These are phyloP conservation scores for Mastacembelus armatus DNA, from an alignment of 2,797 vertebrate species.

Conservation along the genomic window DNA sequence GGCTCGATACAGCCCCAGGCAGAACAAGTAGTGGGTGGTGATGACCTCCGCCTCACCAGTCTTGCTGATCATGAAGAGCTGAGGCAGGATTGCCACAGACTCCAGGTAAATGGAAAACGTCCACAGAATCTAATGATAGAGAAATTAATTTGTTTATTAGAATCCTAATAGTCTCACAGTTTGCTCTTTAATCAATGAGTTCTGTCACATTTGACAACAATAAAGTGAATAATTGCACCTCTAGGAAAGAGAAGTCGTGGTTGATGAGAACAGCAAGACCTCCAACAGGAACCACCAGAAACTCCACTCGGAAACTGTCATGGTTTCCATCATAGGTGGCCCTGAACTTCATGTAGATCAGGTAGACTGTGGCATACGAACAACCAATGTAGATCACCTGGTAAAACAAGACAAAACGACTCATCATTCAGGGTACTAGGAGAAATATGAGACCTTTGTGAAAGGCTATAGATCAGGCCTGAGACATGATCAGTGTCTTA, in stretches of 20 bases:
- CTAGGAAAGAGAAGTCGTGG: slow-evolving; percentile 94
- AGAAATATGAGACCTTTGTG: neutral
- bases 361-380: slow-evolving; percentile 93
- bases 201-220: fast-evolving
- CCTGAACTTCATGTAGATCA: slow-evolving; percentile 97
- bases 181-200: neutral
- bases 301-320: slow-evolving; percentile 96
- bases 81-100: slow-evolving; percentile 97
- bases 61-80: slow-evolving; percentile 99
- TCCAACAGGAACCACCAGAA: slow-evolving; percentile 95
- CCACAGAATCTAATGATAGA: slow-evolving; percentile 92
- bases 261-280: slow-evolving; percentile 96
- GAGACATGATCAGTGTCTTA: slow-evolving; percentile 61
- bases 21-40: slow-evolving; percentile 99
- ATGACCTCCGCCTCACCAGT: slow-evolving; percentile 98
- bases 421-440: neutral
- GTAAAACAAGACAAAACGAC: slow-evolving; percentile 4
- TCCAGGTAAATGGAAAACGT: slow-evolving; percentile 99
- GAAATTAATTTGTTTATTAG: too few relatives aligned
- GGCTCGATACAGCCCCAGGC: slow-evolving; percentile 94
- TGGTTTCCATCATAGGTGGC: slow-evolving; percentile 99
- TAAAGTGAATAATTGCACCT: slow-evolving; percentile 80
- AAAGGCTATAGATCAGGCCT: neutral
- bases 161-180: neutral
- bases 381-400: slow-evolving; percentile 97